A percentile compares a stretch with the other conserved stretches of the same genome.
Evolutionary conservation across 1,140 invertebrate species (phyloP).

Genomic region (Papilio glaucus): DNA sequence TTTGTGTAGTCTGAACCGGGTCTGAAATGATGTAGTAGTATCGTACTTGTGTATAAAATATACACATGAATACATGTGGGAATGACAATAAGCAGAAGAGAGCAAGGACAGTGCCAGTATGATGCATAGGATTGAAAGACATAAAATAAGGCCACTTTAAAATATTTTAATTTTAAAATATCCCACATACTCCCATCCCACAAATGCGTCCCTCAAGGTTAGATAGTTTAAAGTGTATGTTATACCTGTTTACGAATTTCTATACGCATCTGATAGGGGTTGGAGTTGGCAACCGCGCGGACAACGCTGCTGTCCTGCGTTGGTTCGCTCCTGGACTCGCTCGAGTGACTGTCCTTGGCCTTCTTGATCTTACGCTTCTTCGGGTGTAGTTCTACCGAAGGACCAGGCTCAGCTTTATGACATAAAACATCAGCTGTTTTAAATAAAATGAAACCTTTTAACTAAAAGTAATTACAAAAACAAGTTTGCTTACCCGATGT

Average conservation of each 20-base stretch:
- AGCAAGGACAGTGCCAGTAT: no score
- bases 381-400: constrained; percentile 91
- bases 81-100: no score
- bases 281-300: constrained; percentile 92
- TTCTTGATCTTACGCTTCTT: constrained; percentile 95
- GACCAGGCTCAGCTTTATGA: constrained; percentile 64
- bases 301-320: constrained; percentile 64
- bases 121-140: no score
- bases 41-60: no score
- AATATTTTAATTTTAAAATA: no score
- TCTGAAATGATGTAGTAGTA: no score
- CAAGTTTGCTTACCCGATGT: constrained; percentile 18
- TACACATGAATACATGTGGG: no score
- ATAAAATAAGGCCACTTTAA: no score
- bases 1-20: no score
- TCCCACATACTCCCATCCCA: no score
- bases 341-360: constrained; percentile 85
- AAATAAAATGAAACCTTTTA: constrained; percentile 11
- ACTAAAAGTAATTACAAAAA: constrained; percentile 3
- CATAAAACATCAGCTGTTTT: constrained; percentile 18
- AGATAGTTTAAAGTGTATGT: no score
- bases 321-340: constrained; percentile 61
- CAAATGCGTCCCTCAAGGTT: no score
- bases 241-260: constrained; percentile 95
- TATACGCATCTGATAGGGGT: constrained; percentile 96